phyloP scores from a whole-genome alignment of 2,888 invertebrate species.

The Caradrina clavipalpis region DNA sequence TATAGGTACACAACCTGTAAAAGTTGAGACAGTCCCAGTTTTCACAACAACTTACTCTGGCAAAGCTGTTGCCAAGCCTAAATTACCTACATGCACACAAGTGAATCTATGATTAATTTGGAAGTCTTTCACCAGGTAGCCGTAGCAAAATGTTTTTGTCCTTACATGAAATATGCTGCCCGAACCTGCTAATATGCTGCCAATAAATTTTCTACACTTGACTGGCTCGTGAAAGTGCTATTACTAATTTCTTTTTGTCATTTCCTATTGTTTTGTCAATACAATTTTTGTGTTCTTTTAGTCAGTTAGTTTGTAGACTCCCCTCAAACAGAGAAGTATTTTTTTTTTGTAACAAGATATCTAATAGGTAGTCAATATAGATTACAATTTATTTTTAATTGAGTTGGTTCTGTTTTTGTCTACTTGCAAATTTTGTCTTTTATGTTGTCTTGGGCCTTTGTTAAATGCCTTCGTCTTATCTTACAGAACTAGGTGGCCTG shows the following conservation, averaged over 20 bases:
- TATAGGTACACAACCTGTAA: no score
- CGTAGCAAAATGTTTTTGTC: neutral
- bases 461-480: no score
- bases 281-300: neutral
- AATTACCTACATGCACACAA: neutral
- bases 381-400: no score
- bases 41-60: neutral
- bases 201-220: slow-evolving; percentile 41
- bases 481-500: no score
- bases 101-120: neutral
- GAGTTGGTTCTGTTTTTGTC: no score
- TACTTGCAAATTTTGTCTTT: no score
- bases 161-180: slow-evolving; percentile 3
- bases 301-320: no score
- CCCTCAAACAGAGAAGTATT: no score
- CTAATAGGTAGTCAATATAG: no score
- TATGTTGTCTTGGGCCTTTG: no score
- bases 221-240: slow-evolving; percentile 44
- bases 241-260: slow-evolving; percentile 23
- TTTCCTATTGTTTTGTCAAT: slow-evolving; percentile 19
- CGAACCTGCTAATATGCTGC: neutral
- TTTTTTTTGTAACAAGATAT: no score
- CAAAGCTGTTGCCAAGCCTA: neutral
- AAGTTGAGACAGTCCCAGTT: neutral
- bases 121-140: slow-evolving; percentile 2